Conservation (phyloP, 1,140 invertebrate genomes). For the Apis mellifera region DNA sequence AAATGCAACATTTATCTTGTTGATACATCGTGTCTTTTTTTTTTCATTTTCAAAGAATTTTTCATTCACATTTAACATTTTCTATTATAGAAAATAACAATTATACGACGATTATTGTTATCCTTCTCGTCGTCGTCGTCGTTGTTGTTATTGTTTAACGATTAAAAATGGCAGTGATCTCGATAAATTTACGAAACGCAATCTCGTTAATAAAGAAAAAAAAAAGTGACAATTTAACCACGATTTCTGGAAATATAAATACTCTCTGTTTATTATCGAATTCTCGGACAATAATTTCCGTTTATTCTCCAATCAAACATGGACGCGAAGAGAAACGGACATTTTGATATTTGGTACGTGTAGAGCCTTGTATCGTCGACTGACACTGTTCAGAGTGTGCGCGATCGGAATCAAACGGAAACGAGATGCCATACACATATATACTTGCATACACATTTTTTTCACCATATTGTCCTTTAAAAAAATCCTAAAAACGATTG, state of each 20-base stretch:
- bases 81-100: not conserved
- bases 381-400: not conserved
- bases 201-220: not conserved
- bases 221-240: not conserved
- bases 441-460: too few relatives aligned
- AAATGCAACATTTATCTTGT: slow-evolving; percentile 57
- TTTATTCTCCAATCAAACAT: not conserved
- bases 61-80: not conserved
- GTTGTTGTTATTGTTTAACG: not conserved
- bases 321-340: slow-evolving; percentile 15
- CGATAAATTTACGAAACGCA: not conserved
- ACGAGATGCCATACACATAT: not conserved
- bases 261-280: slow-evolving; percentile 34
- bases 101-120: not conserved
- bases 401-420: not conserved
- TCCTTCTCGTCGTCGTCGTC: not conserved
- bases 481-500: not conserved
- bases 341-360: not conserved
- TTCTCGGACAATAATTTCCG: slow-evolving; percentile 28
- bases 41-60: not conserved
- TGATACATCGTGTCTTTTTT: not conserved
- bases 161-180: not conserved
- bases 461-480: not conserved
- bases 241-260: slow-evolving; percentile 40
- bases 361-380: not conserved